phyloP scores from a whole-genome alignment of 2,113 vertebrate genomes.

The Odocoileus virginianus region DNA sequence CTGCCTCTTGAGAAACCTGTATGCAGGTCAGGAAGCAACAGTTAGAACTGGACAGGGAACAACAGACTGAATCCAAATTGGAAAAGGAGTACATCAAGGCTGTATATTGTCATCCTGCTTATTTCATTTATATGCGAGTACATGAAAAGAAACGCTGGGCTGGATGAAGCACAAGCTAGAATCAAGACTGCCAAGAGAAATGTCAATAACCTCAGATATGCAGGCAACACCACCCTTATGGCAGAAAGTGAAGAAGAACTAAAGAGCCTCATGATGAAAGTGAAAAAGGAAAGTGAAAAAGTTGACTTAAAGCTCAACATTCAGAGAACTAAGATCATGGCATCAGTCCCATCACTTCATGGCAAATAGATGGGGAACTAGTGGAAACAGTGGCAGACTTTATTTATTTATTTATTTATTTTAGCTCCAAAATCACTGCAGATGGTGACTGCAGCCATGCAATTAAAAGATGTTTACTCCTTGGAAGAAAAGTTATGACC shows the following conservation, averaged over 20 bases:
- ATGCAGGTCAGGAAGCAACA: background rate
- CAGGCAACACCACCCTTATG: background rate
- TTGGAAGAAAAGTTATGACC: background rate
- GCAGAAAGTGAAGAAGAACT: background rate
- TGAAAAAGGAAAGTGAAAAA: background rate
- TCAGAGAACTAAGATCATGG: background rate
- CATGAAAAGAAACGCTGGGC: rapidly evolving
- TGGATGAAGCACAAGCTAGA: background rate
- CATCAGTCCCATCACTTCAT: background rate
- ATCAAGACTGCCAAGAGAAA: background rate
- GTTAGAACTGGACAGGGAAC: background rate
- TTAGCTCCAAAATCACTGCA: background rate
- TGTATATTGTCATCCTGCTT: background rate
- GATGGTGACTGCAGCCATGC: background rate
- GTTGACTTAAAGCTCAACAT: background rate
- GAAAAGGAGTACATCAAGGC: background rate
- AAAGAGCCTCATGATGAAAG: background rate
- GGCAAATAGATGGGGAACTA: background rate
- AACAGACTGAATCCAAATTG: background rate
- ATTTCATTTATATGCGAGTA: background rate
- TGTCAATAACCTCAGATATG: background rate
- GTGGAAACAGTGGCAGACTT: background rate
- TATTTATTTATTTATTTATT: background rate
- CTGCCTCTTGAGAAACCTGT: background rate
- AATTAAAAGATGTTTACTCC: background rate